Evolutionary conservation across 2,797 vertebrate species (phyloP), one percentile per base, ranked within the genome.

Genomic region (Orientallactaga sibirica): DNA sequence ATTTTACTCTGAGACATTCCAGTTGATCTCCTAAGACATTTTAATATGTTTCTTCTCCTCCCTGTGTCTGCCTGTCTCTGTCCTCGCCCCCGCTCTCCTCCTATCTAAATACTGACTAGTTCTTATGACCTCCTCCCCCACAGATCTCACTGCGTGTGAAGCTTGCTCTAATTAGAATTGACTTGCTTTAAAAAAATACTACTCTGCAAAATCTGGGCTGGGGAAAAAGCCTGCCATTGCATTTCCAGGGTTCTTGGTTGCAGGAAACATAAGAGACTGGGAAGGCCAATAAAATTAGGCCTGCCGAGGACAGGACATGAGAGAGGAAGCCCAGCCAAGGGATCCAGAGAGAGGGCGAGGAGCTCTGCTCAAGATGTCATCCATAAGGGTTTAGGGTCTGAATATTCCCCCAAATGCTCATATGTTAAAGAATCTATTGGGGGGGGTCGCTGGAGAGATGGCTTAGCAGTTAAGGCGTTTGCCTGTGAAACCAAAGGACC

Each of bases 111-210:
- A 90, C 29, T 88, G 66, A 80, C 90, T 0, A 86, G 27, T 41
- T 89, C 77, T 90, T 68, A 14, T 43, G 76, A 94, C 84, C 86
- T 74, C 73, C 5, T 90, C 61, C 33, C 88, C 86, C 82, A 41
- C 2, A 29, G 64, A 19, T 83, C 64, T 82, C 70, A 89, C 77
- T 76, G 70, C 66, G 61, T 90, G 67, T 61, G 64, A 94, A 82
- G 27, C 37, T 68, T 74, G 62, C 71, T 95, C 20, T 15, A 95
- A 95, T 95, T 94, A 90, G 58, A 94, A 77, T 20, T 64, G 86
- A 67, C 88, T 95, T 89, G 88, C 79, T 94, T 86, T 66, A 88
- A 80, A 92, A 58, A 95, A 88, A 52, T 64, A 95, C 52, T 68
- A 91, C 68, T 91, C 84, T 86, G 80, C 70, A 93, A 93, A 93